Percentiles rank a stretch among this genome's conserved stretches.
These are phyloP conservation scores for Carassius gibelio DNA, from an alignment of 2,113 vertebrate genomes.

Conservation along the genomic window DNA sequence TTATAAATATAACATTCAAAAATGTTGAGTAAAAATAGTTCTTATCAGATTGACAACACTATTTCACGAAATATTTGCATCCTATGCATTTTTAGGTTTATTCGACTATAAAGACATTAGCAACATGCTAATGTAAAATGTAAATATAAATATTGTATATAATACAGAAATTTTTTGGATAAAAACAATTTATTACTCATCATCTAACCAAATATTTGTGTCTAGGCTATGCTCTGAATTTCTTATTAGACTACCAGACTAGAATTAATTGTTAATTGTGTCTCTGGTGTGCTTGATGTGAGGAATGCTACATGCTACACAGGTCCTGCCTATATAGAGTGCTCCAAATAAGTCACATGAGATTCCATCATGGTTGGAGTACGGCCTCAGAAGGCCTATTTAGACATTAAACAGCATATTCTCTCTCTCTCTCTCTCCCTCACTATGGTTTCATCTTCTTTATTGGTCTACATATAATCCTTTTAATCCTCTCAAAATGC, in stretches of 20 bases:
- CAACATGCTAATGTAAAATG: not conserved
- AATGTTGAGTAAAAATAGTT: not conserved
- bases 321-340: not conserved
- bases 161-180: not conserved
- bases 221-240: not conserved
- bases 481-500: conserved; percentile 42
- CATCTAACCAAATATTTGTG: not conserved
- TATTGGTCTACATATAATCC: conserved; percentile 42
- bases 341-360: conserved; percentile 1
- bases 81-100: not conserved
- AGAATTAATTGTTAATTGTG: not conserved
- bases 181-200: not conserved
- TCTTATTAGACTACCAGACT: not conserved
- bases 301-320: not conserved
- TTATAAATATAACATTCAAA: not conserved
- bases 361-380: not conserved
- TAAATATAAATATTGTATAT: not conserved
- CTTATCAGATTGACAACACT: not conserved
- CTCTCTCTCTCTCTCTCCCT: not conserved
- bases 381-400: not conserved
- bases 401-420: conserved; percentile 15
- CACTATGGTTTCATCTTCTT: conserved; percentile 18
- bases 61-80: not conserved
- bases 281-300: not conserved
- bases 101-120: not conserved